These are phyloP conservation scores for Myotis myotis DNA, from an alignment of 2,797 vertebrate genomes.

Conservation along the genomic window DNA sequence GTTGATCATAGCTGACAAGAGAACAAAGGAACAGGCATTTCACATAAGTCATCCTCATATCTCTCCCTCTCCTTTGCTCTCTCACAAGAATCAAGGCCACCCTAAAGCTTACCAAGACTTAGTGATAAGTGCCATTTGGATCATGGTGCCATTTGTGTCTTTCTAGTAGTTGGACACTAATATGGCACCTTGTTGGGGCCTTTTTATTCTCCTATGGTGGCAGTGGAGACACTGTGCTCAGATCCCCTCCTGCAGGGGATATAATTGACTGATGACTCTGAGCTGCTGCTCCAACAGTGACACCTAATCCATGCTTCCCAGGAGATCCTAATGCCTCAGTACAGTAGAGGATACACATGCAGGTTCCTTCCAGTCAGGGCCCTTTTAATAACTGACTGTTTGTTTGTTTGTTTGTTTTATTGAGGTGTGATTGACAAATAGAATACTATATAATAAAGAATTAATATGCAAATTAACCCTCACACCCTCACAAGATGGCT, in stretches of 20 bases:
- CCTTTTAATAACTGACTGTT: background rate
- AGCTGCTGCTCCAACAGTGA: background rate
- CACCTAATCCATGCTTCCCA: background rate
- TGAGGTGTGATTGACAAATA: background rate
- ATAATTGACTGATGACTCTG: background rate
- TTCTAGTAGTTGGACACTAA: background rate
- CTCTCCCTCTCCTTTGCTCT: constrained; percentile 55
- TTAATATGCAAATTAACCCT: too few species aligned
- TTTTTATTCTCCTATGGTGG: background rate
- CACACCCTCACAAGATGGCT: too few species aligned
- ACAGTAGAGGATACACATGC: fast-evolving
- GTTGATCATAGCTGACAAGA: constrained; percentile 78
- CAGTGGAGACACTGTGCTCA: background rate
- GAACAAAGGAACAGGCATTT: constrained; percentile 79
- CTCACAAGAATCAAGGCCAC: constrained; percentile 30
- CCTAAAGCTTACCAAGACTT: background rate
- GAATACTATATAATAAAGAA: background rate
- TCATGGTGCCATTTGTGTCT: background rate
- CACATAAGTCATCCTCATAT: background rate
- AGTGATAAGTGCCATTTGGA: background rate
- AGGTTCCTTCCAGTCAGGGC: background rate
- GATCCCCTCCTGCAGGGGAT: background rate
- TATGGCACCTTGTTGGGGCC: background rate
- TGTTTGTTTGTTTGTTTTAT: background rate
- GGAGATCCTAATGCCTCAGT: background rate